Conservation (phyloP, 35 echinoderm and acorn worm species). For the Ophioderma brevispina region DNA sequence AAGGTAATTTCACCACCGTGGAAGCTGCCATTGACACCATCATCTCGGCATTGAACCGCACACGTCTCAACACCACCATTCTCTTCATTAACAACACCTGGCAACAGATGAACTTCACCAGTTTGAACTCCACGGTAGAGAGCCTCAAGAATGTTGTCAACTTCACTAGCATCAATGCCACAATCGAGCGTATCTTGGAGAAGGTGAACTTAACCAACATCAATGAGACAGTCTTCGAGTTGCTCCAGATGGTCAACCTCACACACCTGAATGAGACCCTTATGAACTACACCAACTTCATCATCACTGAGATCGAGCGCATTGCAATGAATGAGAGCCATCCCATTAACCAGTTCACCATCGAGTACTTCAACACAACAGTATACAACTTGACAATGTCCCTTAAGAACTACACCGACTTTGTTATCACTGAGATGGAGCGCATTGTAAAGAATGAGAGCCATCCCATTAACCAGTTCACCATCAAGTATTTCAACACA, state of each 20-base stretch:
- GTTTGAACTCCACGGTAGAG: slow-evolving; percentile 4
- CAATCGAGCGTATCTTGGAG: neutral
- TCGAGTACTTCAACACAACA: slow-evolving; percentile 74
- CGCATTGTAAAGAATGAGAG: slow-evolving; percentile 71
- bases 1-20: neutral
- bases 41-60: neutral
- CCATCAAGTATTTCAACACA: slow-evolving; percentile 66
- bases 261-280: slow-evolving; percentile 31
- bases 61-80: neutral
- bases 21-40: neutral
- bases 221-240: slow-evolving; percentile 36
- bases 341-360: slow-evolving; percentile 65
- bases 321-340: slow-evolving; percentile 81
- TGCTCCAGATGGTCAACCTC: slow-evolving; percentile 28
- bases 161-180: slow-evolving; percentile 19
- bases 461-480: slow-evolving; percentile 73
- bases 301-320: slow-evolving; percentile 44
- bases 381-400: slow-evolving; percentile 53
- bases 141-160: slow-evolving; percentile 65
- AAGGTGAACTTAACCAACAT: slow-evolving; percentile 20
- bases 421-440: slow-evolving; percentile 47
- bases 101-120: slow-evolving; percentile 7
- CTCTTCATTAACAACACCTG: neutral
- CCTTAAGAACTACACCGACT: slow-evolving; percentile 2
- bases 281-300: slow-evolving; percentile 23